A percentile compares a stretch with the other conserved stretches of the same genome.
phyloP scores from a whole-genome alignment of 2,888 invertebrate genomes.

The Theodoxus fluviatilis region DNA sequence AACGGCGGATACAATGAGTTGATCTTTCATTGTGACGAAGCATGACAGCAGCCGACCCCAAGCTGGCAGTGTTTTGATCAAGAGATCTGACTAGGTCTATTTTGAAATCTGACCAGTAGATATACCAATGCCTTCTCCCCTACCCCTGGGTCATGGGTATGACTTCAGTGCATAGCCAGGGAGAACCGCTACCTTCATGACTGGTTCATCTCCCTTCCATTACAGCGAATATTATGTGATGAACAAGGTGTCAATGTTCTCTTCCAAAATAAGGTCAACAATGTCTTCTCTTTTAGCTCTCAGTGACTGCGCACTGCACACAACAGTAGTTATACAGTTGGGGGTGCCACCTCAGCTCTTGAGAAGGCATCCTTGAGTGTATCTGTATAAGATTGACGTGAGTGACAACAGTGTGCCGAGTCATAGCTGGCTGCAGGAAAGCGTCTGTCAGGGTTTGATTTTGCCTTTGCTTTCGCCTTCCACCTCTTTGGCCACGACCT shows the following conservation, averaged over 20 bases:
- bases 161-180: background rate
- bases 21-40: background rate
- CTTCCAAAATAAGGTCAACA: conserved; percentile 2
- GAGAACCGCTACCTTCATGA: background rate
- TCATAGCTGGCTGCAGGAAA: no score
- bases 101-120: background rate
- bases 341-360: no score
- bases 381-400: no score
- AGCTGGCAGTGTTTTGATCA: background rate
- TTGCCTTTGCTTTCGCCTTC: no score
- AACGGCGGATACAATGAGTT: background rate
- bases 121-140: conserved; percentile 9
- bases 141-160: background rate
- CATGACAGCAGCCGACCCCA: background rate
- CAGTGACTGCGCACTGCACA: no score
- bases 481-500: no score
- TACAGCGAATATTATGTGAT: no score
- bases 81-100: background rate
- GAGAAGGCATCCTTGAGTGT: no score
- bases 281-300: no score
- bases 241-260: conserved; percentile 4
- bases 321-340: no score
- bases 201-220: conserved; percentile 8
- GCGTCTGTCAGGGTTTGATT: no score
- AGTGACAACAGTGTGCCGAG: no score